phyloP scores from a whole-genome alignment of 1,140 invertebrate genomes.

The Archivesica marissinica region DNA sequence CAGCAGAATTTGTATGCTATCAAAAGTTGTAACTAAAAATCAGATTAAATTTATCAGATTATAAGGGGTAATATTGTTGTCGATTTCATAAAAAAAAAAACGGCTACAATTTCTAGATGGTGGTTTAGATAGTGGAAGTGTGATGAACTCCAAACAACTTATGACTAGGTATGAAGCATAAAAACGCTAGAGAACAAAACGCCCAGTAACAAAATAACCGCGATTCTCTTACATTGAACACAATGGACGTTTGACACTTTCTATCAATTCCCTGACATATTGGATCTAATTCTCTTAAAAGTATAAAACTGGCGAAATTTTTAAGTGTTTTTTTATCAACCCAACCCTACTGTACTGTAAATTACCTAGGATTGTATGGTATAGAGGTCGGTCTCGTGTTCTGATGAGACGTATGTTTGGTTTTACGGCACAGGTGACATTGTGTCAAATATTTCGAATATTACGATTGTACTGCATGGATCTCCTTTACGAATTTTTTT shows the following conservation, averaged over 20 bases:
- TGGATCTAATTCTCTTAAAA: too few species aligned
- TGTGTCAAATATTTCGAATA: too few species aligned
- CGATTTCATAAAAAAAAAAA: conserved; percentile 8
- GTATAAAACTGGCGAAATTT: too few species aligned
- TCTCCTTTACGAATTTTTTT: too few species aligned
- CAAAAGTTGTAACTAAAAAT: conserved; percentile 24
- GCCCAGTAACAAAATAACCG: conserved; percentile 11
- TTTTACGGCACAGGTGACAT: too few species aligned
- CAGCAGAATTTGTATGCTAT: neutral
- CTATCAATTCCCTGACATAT: neutral
- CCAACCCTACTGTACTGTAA: too few species aligned
- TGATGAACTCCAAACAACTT: neutral
- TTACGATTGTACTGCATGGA: too few species aligned
- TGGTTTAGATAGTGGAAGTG: neutral
- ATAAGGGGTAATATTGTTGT: neutral
- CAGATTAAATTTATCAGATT: conserved; percentile 28
- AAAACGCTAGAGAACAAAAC: conserved; percentile 11
- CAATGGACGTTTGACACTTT: conserved; percentile 16
- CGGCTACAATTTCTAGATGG: conserved; percentile 31
- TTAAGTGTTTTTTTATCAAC: too few species aligned
- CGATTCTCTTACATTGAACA: conserved; percentile 11
- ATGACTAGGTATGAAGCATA: neutral
- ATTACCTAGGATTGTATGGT: too few species aligned
- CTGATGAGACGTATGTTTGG: too few species aligned
- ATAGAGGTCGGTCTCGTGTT: too few species aligned